Evolutionary conservation across 2,797 vertebrate species (phyloP), one percentile per base, ranked within the genome.

Genomic region (Novumbra hubbsi): DNA sequence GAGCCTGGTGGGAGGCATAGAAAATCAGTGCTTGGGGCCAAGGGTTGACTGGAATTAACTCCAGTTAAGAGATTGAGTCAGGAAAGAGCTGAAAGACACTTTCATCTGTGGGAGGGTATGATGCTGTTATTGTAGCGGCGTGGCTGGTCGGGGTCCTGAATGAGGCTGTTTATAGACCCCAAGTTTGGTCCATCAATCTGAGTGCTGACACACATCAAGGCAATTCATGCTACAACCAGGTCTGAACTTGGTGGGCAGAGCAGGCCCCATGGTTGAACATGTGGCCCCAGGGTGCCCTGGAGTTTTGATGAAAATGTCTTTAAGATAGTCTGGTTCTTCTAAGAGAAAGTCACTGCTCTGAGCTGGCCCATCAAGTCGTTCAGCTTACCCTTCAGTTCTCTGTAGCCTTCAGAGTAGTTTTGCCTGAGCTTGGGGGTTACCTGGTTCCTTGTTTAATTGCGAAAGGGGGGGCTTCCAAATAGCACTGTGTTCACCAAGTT

Each of bases 401-500:
- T 81, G 79, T 82, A 76, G 82, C 79, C 73, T 80, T 83, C 82
- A 80, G 73, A 85, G 74, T 84, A 79, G 77, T 64, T 83, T 77
- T 85, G 70, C 74, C 81, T 76, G 81, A 81, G 85, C 83, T 74
- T 70, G 86, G 76, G 84, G 80, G 80, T 80, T 78, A 57, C 28
- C 78, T 86, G 80, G 83, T 86, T 82, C 73, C 74, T 85, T 85
- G 83, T 80, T 80, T 79, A 82, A 79, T 75, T 82, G 84, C 86
- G 85, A 80, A 79, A 87, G 77, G 83, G 85, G 80, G 68, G 78
- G 73, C 73, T 87, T 86, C 88, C 81, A 86, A 80, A 84, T 80
- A 79, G 65, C 84, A 79, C 77, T 81, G 41, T 79, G 80, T 81
- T 85, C 88, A 88, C 88, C 71, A 80, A 84, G 81, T 89, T 85